phyloP scores from a whole-genome alignment of 2,797 vertebrate species.

The Melanotaenia boesemani region DNA sequence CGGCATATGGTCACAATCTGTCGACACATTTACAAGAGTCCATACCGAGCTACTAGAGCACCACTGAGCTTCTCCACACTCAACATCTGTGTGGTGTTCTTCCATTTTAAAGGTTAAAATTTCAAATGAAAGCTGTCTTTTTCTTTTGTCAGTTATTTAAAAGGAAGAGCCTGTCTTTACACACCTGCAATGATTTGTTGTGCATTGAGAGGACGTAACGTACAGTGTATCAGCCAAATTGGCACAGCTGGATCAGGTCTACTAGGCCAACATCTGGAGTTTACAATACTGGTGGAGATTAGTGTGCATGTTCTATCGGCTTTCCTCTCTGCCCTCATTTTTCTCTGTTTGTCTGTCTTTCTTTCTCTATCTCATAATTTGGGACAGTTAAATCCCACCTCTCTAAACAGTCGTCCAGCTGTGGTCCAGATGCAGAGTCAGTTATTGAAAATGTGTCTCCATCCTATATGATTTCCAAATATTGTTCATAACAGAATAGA shows the following conservation, averaged over 20 bases:
- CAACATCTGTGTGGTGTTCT: not conserved
- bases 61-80: constrained; percentile 23
- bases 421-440: constrained; percentile 39
- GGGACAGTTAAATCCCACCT: constrained; percentile 56
- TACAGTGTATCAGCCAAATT: constrained; percentile 30
- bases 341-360: constrained; percentile 42
- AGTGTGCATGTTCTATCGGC: constrained; percentile 43
- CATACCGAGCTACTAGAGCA: constrained; percentile 7
- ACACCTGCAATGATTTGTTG: constrained; percentile 14
- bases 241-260: constrained; percentile 42
- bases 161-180: constrained; percentile 6
- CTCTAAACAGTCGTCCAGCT: constrained; percentile 54
- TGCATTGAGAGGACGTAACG: constrained; percentile 24
- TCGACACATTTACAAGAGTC: constrained; percentile 22
- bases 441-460: constrained; percentile 22
- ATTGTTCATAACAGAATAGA: constrained; percentile 22
- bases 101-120: not conserved
- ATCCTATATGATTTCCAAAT: constrained; percentile 13
- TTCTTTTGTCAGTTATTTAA: constrained; percentile 7
- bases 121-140: not conserved
- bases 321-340: constrained; percentile 47
- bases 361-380: constrained; percentile 47
- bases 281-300: constrained; percentile 58
- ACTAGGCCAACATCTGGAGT: constrained; percentile 70
- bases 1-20: constrained; percentile 65